Base-by-base conservation (phyloP, 2,113 vertebrate genomes). In the Pangasianodon hypophthalmus region DNA sequence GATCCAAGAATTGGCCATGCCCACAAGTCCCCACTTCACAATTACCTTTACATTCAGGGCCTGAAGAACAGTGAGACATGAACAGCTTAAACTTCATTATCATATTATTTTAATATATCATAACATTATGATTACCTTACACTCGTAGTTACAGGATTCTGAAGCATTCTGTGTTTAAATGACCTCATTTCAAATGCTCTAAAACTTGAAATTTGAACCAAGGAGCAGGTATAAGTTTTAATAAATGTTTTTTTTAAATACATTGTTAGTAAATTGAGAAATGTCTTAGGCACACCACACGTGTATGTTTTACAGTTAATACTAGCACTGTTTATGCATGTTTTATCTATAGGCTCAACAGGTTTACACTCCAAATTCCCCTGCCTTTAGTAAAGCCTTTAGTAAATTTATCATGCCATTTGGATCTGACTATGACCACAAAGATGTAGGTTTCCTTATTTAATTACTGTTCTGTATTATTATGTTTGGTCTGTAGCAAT, bases 21-120 rank as follows among this genome's bases (percentile, higher is more conserved):
- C 0, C 5, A 83, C 90, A 91, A 11, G 0, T 6, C 11, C 0
- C 4, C 54, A 0, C 1, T 29, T 14, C 54, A 54, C 88, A 92
- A 3, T 24, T 24, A 41, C 82, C 19, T 50, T 62, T 79, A 85
- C 88, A 88, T n/a, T 67, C 83, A 50, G 37, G 71, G 26, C 87
- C 90, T 91, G 10, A 56, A 26, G 84, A 71, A 80, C 16, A 60
- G 81, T 18, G 24, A 64, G 19, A 88, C 52, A 90, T 32, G n/a
- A 41, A 82, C 48, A 67, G 16, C 19, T 44, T 3, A 18, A 50
- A 79, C 8, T 14, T 2, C 26, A 7, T 56, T 82, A 18, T 54
- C 18, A 82, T 54, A 18, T 37, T 32, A 82, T 21, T 19, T 56
- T 9, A 37, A 32, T 19, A 56, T 4, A 37, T 56, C 0, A 56